These are phyloP conservation scores for Pasiphila rectangulata DNA, from an alignment of 2,888 invertebrate species.

Conservation along the genomic window DNA sequence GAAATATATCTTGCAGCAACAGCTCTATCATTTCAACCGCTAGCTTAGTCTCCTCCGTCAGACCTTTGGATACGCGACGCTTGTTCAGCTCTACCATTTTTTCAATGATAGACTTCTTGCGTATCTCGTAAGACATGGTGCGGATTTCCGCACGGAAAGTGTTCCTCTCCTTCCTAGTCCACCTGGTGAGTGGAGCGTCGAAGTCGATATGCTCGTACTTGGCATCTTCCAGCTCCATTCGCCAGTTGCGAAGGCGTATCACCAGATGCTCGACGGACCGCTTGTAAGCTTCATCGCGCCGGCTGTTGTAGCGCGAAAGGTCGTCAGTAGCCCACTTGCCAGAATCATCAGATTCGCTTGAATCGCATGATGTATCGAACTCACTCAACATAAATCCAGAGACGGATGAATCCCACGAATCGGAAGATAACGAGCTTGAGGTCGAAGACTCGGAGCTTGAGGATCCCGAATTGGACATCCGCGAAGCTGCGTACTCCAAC, in stretches of 20 bases:
- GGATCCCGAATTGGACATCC: background rate
- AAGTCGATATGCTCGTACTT: slow-evolving; percentile 4
- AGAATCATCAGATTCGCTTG: background rate
- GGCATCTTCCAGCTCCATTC: slow-evolving; percentile 5
- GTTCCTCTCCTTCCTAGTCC: slow-evolving; percentile 8
- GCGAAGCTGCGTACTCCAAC: background rate
- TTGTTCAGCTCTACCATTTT: slow-evolving; percentile 3
- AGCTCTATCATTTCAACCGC: slow-evolving; percentile 7
- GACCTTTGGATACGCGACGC: background rate
- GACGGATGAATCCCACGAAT: background rate
- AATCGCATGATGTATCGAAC: background rate
- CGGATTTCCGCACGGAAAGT: background rate
- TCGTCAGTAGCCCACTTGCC: background rate
- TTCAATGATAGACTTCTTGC: slow-evolving; percentile 3
- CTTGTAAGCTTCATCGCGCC: background rate
- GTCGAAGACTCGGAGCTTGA: background rate
- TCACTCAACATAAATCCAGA: background rate
- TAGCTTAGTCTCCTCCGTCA: slow-evolving; percentile 3
- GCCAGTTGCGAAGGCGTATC: background rate
- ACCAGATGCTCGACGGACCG: background rate
- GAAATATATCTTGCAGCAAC: slow-evolving; percentile 11
- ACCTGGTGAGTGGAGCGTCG: background rate
- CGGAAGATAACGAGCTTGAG: background rate
- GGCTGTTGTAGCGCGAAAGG: background rate
- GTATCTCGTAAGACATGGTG: slow-evolving; percentile 2